Percentiles rank a stretch among this genome's conserved stretches.
phyloP scores from a whole-genome alignment of 1,140 invertebrate species.

The Aphis gossypii region DNA sequence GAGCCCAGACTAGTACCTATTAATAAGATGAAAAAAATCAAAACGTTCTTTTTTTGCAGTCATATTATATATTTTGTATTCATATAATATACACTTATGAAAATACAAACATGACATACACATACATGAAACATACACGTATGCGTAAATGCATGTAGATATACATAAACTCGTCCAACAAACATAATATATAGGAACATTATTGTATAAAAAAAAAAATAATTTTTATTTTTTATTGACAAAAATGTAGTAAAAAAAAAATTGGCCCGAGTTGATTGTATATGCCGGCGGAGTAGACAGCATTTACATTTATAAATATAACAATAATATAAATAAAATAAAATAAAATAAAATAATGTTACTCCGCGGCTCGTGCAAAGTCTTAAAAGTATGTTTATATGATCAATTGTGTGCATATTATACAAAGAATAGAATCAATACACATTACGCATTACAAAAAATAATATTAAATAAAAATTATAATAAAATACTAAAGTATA shows the following conservation, averaged over 20 bases:
- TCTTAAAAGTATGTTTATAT: not conserved
- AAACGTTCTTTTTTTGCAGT: not conserved
- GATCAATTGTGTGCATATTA: not conserved
- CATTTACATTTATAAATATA: not conserved
- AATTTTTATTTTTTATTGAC: not conserved
- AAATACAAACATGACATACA: not conserved
- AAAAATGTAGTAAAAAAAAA: not conserved
- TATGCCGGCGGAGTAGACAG: not conserved
- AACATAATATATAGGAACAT: not conserved
- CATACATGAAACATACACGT: not conserved
- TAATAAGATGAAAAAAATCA: not conserved
- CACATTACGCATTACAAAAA: not conserved
- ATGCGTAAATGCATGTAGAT: not conserved
- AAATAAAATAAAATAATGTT: not conserved
- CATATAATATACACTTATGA: not conserved
- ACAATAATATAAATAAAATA: not conserved
- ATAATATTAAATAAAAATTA: not conserved
- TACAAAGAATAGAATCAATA: not conserved
- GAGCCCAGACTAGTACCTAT: not conserved
- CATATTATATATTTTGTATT: slow-evolving; percentile 9
- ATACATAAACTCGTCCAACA: not conserved
- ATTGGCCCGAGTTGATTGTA: not conserved
- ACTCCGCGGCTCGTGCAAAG: not conserved
- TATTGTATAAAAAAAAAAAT: not conserved
- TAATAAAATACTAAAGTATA: not conserved